Evolutionary conservation across 2,113 vertebrate species (phyloP).

Genomic region (Rattus rattus): DNA sequence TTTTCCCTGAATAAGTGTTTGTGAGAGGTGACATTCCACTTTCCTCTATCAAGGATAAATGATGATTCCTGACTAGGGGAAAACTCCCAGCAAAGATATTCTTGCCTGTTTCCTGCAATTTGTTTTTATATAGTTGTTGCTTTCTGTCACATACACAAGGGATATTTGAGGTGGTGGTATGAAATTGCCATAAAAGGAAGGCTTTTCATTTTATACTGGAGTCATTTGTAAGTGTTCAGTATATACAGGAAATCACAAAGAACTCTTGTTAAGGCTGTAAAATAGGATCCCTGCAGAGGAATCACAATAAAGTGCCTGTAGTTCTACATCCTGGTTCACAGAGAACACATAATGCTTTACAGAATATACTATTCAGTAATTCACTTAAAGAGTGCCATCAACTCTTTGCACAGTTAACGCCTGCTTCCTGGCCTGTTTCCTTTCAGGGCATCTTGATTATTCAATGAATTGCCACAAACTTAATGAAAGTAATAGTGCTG

Average conservation of each 20-base stretch:
- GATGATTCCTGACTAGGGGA: background rate
- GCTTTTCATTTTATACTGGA: background rate
- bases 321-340: background rate
- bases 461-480: background rate
- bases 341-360: background rate
- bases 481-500: background rate
- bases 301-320: background rate
- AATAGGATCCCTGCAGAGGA: background rate
- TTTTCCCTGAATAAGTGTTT: background rate
- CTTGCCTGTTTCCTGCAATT: background rate
- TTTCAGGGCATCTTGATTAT: background rate
- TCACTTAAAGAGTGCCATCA: background rate
- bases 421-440: background rate
- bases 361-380: background rate
- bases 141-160: background rate
- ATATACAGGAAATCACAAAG: conserved; percentile 4
- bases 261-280: background rate
- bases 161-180: background rate
- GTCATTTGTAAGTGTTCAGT: background rate
- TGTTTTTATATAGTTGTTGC: background rate
- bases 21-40: background rate
- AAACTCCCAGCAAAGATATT: background rate
- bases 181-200: background rate
- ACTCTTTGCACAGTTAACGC: background rate
- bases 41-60: background rate